Percentiles rank a stretch among this genome's conserved stretches.
Evolutionary conservation across 2,888 invertebrate species (phyloP).

Genomic region (Meganola albula): DNA sequence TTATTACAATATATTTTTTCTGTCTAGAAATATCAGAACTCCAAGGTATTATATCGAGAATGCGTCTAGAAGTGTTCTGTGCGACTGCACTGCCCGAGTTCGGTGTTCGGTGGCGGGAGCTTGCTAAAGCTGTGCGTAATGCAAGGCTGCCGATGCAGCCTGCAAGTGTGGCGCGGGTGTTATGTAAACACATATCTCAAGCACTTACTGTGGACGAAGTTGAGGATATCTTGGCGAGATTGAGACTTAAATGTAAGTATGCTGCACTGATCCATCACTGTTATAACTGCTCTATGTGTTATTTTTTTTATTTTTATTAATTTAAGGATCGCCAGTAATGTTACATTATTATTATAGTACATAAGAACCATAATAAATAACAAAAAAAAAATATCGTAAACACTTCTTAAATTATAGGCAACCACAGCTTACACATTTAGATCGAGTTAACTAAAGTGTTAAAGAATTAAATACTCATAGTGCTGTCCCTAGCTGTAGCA

Average conservation of each 20-base stretch:
- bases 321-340: no score
- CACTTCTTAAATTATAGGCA: no score
- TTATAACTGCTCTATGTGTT: no score
- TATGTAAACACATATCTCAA: conserved; percentile 39
- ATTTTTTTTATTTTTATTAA: no score
- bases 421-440: no score
- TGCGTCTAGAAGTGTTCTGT: conserved; percentile 45
- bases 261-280: no score
- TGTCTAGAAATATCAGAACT: conserved; percentile 48
- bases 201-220: conserved; percentile 38
- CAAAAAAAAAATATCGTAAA: no score
- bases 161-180: conserved; percentile 42
- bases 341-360: no score
- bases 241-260: conserved; percentile 48
- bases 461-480: no score
- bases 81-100: conserved; percentile 45
- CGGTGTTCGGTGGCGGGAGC: conserved; percentile 48
- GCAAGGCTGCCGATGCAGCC: conserved; percentile 48
- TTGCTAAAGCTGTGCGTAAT: conserved; percentile 40
- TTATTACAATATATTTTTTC: background rate
- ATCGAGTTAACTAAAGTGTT: no score
- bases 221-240: conserved; percentile 37
- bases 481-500: no score
- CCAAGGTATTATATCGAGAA: conserved; percentile 40
- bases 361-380: no score